These are phyloP conservation scores for Sarcophaga variegata DNA, from an alignment of 2,888 invertebrate species.

Conservation along the genomic window DNA sequence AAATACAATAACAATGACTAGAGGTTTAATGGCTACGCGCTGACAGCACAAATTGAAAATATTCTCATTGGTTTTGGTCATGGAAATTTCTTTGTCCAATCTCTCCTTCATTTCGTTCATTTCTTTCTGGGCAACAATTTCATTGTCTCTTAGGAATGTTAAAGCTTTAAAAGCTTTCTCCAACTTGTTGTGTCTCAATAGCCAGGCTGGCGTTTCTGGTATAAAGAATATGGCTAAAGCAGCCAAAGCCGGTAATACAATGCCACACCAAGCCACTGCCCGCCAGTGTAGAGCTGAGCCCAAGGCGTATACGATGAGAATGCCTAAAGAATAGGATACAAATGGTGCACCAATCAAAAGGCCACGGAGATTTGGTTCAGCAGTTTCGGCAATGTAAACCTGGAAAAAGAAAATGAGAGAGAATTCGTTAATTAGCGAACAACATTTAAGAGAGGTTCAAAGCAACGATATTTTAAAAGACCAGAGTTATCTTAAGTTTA, in stretches of 20 bases:
- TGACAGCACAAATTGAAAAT: slow-evolving; percentile 84
- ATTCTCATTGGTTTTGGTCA: slow-evolving; percentile 79
- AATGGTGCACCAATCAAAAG: slow-evolving; percentile 88
- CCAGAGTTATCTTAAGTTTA: no score
- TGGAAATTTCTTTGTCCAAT: slow-evolving; percentile 83
- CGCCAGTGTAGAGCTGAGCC: slow-evolving; percentile 88
- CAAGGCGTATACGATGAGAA: slow-evolving; percentile 87
- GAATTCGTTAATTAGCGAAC: not conserved
- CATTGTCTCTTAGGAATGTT: slow-evolving; percentile 85
- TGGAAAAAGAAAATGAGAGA: slow-evolving; percentile 75
- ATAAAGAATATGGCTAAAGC: slow-evolving; percentile 85
- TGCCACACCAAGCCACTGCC: slow-evolving; percentile 86
- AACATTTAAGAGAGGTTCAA: no score
- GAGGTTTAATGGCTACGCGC: slow-evolving; percentile 87
- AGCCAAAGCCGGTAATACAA: slow-evolving; percentile 84
- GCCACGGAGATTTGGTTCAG: slow-evolving; percentile 88
- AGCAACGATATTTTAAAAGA: no score
- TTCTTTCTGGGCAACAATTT: slow-evolving; percentile 84
- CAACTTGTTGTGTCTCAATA: slow-evolving; percentile 84
- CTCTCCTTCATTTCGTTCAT: slow-evolving; percentile 85
- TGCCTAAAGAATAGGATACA: slow-evolving; percentile 89
- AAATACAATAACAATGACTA: slow-evolving; percentile 88
- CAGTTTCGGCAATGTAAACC: slow-evolving; percentile 90
- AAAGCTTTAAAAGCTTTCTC: slow-evolving; percentile 84
- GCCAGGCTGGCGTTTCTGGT: slow-evolving; percentile 90